Base-by-base conservation (phyloP, 2,113 vertebrate genomes). In the Micromys minutus region DNA sequence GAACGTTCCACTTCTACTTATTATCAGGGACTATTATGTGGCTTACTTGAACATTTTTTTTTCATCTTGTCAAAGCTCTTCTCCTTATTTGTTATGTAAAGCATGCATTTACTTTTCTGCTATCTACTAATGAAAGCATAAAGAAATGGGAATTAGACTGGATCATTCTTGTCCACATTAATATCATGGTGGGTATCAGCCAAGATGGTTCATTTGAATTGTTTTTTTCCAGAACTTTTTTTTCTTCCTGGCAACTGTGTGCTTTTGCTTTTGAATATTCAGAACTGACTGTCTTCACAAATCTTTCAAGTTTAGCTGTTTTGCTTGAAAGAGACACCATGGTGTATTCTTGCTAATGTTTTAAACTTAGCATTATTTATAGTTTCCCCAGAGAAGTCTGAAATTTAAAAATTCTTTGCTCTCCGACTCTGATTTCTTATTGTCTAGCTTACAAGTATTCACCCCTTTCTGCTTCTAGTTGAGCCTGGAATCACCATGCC, bases 311-410 rank as follows among this genome's bases (percentile, higher is more conserved):
- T 94, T 92, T 90, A 94, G 86, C 77, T 93, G 81, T 94, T 96
- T 95, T 81, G 72, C 71, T 77, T 93, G 65, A 96, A 81, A 95
- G 61, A 92, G 84, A 89, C 77, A 79, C 42, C 79, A 55, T 57
- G 34, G 84, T 94, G 45, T 86, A 84, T 95, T 97, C 97, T 95
- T 96, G 87, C 50, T 95, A 91, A 34, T 61, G 76, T 96, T 95
- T 97, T 96, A 83, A 87, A 89, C 72, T 96, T 95, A 93, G 80
- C 26, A 72, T 97, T 98, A 97, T 98, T 97, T 87, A 94, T 94
- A 97, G 89, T 95, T 81, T 80, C 75, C 93, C 29, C 69, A 93
- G 92, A 97, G 94, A 97, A 95, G 90, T 89, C 97, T 98, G 94
- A 97, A 97, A 96, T 97, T 63, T 95, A 96, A 94, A 96, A 89